phyloP scores from a whole-genome alignment of 2,797 vertebrate species.

The Neosalanx taihuensis region DNA sequence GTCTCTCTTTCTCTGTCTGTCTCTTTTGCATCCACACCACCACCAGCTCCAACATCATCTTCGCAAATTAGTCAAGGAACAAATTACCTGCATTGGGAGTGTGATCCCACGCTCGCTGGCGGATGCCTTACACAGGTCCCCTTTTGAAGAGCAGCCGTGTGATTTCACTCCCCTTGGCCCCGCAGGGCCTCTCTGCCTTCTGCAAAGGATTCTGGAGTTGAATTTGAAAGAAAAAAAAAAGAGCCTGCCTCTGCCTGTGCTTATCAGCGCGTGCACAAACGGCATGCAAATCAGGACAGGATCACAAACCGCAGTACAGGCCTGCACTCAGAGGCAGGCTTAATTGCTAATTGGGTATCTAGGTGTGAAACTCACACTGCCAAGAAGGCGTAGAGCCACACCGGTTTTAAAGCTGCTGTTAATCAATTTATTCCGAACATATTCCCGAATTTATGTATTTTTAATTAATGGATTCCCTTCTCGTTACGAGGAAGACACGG shows the following conservation, averaged over 20 bases:
- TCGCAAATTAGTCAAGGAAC: constrained; percentile 78
- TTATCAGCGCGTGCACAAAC: constrained; percentile 78
- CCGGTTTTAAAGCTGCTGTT: constrained; percentile 73
- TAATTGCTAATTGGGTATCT: constrained; percentile 80
- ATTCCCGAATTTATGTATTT: constrained; percentile 72
- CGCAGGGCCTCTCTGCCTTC: constrained; percentile 68
- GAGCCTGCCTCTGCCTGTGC: constrained; percentile 75
- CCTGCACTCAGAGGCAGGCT: constrained; percentile 78
- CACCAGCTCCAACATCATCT: constrained; percentile 59
- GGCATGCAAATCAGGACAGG: constrained; percentile 76
- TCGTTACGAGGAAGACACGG: constrained; percentile 34
- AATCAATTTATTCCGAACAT: constrained; percentile 64
- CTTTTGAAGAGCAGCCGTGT: constrained; percentile 80
- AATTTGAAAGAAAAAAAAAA: constrained; percentile 74
- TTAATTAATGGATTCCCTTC: constrained; percentile 64
- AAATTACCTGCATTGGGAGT: constrained; percentile 78
- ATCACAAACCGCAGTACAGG: constrained; percentile 72
- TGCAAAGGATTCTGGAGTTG: constrained; percentile 75
- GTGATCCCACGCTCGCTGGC: constrained; percentile 76
- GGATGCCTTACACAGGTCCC: constrained; percentile 78
- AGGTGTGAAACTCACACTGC: constrained; percentile 75
- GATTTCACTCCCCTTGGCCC: constrained; percentile 70
- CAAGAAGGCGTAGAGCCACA: constrained; percentile 59
- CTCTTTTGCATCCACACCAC: constrained; percentile 48
- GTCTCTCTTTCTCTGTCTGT: no score